Percentiles rank a stretch among this genome's conserved stretches.
phyloP scores from a whole-genome alignment of 2,797 vertebrate genomes.

The Steatocranus sp. region DNA sequence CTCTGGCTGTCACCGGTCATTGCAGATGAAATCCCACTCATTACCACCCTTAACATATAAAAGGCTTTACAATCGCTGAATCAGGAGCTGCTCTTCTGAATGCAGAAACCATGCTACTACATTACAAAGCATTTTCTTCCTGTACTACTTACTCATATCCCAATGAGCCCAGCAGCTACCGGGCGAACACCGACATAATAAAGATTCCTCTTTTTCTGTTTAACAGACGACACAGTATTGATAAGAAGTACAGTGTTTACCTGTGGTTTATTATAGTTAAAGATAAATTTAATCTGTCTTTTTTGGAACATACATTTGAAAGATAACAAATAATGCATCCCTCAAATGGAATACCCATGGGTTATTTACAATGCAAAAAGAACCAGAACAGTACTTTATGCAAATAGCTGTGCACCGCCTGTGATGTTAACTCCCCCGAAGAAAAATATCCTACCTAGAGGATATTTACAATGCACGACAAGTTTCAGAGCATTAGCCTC shows the following conservation, averaged over 20 bases:
- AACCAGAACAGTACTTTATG: not conserved
- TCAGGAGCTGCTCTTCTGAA: conserved; percentile 12
- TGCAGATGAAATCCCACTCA: conserved; percentile 51
- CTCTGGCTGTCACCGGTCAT: conserved; percentile 33
- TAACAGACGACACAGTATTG: not conserved
- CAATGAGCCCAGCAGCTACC: not conserved
- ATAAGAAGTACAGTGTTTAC: not conserved
- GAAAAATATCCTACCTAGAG: not conserved
- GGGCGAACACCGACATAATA: not conserved
- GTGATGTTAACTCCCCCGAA: not conserved
- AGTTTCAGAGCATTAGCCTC: not conserved
- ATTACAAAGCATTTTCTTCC: not conserved
- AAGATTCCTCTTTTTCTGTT: not conserved
- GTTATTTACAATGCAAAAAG: conserved; percentile 5
- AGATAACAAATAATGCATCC: not conserved
- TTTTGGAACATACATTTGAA: not conserved
- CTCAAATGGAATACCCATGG: not conserved
- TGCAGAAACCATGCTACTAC: not conserved
- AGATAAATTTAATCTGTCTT: not conserved
- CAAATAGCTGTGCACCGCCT: not conserved
- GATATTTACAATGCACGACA: not conserved
- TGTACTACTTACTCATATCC: not conserved
- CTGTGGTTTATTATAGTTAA: not conserved
- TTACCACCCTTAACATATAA: conserved; percentile 44
- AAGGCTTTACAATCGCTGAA: conserved; percentile 26